phyloP scores from a whole-genome alignment of 1,140 invertebrate genomes.

The Samia ricini region DNA sequence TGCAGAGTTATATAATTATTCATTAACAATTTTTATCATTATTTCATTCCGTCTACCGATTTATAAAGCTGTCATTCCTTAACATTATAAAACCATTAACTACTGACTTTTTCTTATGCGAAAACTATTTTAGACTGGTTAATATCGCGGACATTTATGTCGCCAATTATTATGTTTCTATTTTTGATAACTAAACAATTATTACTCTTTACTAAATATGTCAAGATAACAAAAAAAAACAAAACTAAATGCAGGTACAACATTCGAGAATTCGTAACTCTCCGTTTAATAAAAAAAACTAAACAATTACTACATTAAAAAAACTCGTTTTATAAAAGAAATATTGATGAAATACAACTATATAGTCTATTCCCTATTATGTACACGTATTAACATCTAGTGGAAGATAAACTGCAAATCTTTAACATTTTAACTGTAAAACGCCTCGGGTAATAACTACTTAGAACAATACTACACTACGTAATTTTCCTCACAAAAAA shows the following conservation, averaged over 20 bases:
- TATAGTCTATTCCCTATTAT: constrained; percentile 63
- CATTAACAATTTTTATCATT: constrained; percentile 10
- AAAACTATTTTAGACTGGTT: constrained; percentile 50
- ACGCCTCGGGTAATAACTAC: constrained; percentile 58
- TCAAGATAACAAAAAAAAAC: constrained; percentile 70
- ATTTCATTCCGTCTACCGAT: constrained; percentile 58
- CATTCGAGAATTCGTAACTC: constrained; percentile 77
- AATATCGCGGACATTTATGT: constrained; percentile 34
- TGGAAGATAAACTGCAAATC: constrained; percentile 76
- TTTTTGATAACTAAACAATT: constrained; percentile 57
- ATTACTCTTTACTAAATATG: constrained; percentile 72
- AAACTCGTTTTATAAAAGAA: constrained; percentile 66
- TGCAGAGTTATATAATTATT: constrained; percentile 33
- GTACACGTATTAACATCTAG: constrained; percentile 60
- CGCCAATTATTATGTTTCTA: constrained; percentile 43
- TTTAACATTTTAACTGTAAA: constrained; percentile 72
- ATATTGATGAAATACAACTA: constrained; percentile 52
- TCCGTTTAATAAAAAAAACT: constrained; percentile 66
- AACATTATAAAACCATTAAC: constrained; percentile 53
- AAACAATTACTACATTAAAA: constrained; percentile 71
- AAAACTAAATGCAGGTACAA: constrained; percentile 79
- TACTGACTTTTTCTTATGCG: constrained; percentile 69
- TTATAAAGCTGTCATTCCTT: constrained; percentile 72
- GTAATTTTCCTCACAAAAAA: constrained; percentile 72
- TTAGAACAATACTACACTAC: constrained; percentile 68